Evolutionary conservation across 2,113 vertebrate genomes (phyloP), one percentile per base, ranked within the genome.

Genomic region (Lagopus leucura): DNA sequence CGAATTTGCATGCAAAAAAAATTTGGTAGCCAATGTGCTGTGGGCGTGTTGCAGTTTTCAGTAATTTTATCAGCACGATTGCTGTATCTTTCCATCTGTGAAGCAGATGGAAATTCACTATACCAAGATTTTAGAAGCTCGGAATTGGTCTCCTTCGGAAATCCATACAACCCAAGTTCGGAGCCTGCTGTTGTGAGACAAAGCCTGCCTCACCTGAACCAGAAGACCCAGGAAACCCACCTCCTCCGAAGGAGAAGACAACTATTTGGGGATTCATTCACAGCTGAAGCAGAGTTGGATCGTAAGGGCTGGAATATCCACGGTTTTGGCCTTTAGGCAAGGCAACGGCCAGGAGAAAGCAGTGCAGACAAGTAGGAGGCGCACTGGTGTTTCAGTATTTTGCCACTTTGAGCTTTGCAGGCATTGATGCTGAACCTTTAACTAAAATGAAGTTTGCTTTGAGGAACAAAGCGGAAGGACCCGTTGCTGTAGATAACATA

Each of bases 141-240:
- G 13, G 48, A 40, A 54, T 11, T 79, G 76, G n/a, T 65, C 38
- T 74, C 28, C 34, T 70, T 43, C 36, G 54, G 30, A 76, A 73
- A 61, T 27, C 25, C 0, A 0, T 6, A 19, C 32, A 48, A 25
- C 24, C 8, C 20, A 5, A 69, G 22, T 21, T 47, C 17, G 30
- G 25, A 52, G 3, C 32, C 80, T 88, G 20, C 21, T 18, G 1
- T 7, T 22, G 70, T 28, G 32, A 52, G 85, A n/a, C 21, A 36
- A 74, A 90, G 25, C 17, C 10, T 63, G 13, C 64, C 0, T 0
- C n/a, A 47, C 18, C 34, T 66, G 60, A 57, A 17, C 4, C 4
- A 17, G 30, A 48, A 58, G 55, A 48, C 7, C 7, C 64, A 90
- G 64, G 45, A 32, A 57, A 47, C 18, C 24, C 24, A 24, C 2